These are phyloP conservation scores for Melanerpes formicivorus DNA, from an alignment of 2,113 vertebrate species.

Conservation along the genomic window DNA sequence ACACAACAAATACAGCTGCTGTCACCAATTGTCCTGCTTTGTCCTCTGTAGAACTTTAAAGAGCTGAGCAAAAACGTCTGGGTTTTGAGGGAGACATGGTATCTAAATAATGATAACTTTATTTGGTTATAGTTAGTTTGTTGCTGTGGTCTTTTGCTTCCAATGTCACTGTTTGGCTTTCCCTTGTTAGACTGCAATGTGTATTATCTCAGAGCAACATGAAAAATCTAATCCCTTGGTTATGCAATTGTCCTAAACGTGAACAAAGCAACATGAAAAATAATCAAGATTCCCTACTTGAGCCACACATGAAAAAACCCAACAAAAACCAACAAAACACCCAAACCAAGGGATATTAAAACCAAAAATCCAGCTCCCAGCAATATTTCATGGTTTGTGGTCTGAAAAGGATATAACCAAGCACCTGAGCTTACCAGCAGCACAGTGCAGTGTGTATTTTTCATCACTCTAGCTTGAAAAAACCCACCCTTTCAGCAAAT, in stretches of 20 bases:
- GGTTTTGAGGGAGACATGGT: not conserved
- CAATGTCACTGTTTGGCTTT: not conserved
- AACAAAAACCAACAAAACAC: rapidly evolving
- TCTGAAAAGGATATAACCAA: not conserved
- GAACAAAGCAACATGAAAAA: not conserved
- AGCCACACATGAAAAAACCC: not conserved
- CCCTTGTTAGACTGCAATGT: not conserved
- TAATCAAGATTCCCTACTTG: not conserved
- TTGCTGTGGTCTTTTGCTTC: not conserved
- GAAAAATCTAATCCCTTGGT: not conserved
- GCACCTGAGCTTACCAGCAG: not conserved
- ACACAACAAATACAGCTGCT: not conserved
- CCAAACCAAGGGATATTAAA: not conserved
- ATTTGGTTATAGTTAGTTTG: not conserved
- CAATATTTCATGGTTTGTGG: not conserved
- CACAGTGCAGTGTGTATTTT: not conserved
- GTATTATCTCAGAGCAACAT: not conserved
- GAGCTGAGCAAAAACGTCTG: not conserved
- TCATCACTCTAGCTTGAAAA: not conserved
- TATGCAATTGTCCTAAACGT: not conserved
- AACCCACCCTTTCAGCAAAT: not conserved
- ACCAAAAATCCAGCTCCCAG: not conserved
- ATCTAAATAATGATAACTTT: not conserved
- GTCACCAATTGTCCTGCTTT: not conserved
- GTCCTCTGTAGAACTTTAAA: not conserved